Base-by-base conservation (phyloP, 1,140 invertebrate genomes). In the Neodiprion lecontei region DNA sequence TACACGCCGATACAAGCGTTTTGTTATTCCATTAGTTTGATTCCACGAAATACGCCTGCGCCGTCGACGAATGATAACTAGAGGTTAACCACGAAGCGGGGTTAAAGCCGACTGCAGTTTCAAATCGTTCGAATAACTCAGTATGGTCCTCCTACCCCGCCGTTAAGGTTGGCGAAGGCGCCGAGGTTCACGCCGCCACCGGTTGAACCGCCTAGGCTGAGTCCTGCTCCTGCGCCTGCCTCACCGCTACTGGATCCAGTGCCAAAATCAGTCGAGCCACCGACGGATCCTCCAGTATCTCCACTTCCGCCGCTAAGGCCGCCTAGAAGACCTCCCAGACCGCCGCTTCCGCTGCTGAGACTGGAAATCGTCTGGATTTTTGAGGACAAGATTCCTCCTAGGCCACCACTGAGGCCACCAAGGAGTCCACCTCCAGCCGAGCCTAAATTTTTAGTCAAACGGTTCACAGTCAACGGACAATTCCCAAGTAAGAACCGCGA, bases 221-320 rank as follows among this genome's bases (percentile, higher is more conserved):
- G 73, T 12, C 77, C 85, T 28, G 80, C 78, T 73, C 80, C 83
- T 67, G 84, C 87, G 76, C 79, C 85, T 73, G 85, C 87, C n/a
- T 81, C 87, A 70, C 75, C 76, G 50, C 79, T 79, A 65, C 79
- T 79, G 47, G n/a, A 67, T 83, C 75, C 72, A 8, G 82, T 83
- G 14, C 89, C 87, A 21, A 85, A 84, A 12, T 84, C 86, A 73
- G 87, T 87, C 28, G 89, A 81, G 5, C 82, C 82, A 67, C 87
- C 81, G 7, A 80, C 83, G 48, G 89, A 82, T 3, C 82, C 82
- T 67, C 87, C 81, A 9, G 81, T 83, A 48, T 81, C 80, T 65
- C 82, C 81, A 68, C 88, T 88, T 3, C 90, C 88, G 40, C 90
- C 90, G 28, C 90, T 91, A 14, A 91, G 76, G 76, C 90, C 86